Evolutionary conservation across 2,113 vertebrate species (phyloP).

Genomic region (Epinephelus lanceolatus): DNA sequence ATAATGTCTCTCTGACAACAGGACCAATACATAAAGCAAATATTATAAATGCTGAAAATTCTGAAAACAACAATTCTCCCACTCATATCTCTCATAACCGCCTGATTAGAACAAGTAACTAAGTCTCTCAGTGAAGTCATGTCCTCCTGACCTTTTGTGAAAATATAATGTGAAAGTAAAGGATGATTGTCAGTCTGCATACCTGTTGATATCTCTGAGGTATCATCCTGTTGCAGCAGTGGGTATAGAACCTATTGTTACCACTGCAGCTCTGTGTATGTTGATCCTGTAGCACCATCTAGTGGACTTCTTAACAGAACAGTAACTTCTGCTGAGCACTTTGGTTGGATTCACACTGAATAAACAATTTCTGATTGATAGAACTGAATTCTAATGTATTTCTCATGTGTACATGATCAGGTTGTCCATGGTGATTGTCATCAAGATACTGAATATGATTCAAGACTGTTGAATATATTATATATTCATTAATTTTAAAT

Average conservation of each 20-base stretch:
- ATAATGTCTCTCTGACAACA: neutral
- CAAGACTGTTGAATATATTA: too few species aligned
- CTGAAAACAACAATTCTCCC: neutral
- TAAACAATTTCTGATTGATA: neutral
- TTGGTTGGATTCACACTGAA: neutral
- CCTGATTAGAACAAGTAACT: neutral
- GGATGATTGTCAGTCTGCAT: neutral
- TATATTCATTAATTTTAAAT: too few species aligned
- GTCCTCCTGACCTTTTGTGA: neutral
- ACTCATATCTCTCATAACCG: too few species aligned
- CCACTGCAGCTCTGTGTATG: neutral
- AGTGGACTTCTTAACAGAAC: conserved; percentile 16
- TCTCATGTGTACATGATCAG: neutral
- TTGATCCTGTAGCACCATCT: conserved; percentile 53
- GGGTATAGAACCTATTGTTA: neutral
- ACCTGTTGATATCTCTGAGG: neutral
- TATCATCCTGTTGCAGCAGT: neutral
- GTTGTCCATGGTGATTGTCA: neutral
- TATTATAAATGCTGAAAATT: neutral
- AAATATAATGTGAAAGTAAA: neutral
- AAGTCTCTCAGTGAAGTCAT: neutral
- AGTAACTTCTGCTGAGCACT: neutral
- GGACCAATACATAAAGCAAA: neutral
- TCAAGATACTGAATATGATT: neutral
- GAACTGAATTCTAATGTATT: neutral